Base-by-base conservation (phyloP, 2,888 invertebrate species). In the Drosophila histrio region DNA sequence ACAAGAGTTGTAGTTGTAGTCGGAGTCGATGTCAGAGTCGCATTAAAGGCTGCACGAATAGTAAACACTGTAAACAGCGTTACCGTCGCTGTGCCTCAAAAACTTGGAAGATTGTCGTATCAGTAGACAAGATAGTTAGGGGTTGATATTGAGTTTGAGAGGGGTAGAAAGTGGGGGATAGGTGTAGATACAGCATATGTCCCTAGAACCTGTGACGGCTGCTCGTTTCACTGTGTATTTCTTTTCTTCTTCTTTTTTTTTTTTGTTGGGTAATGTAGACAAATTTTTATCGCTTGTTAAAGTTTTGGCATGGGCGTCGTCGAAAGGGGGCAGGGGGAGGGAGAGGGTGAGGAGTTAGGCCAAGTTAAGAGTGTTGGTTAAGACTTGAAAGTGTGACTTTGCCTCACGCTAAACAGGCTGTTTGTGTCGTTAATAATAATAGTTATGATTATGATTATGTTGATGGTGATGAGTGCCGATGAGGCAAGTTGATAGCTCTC, bases 211-310 rank as follows among this genome's bases (percentile, higher is more conserved):
- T 79, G 77, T 66, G 69, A 70, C 67, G 62, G 52, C 63, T 61
- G 58, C 72, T 60, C 50, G 24, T 32, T 47, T 43, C 17, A 34
- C 28, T 34, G 44, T 43, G 5, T 21, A 7, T 32, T 19, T 28
- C 1, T 17, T 28, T 11, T n/a, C 41, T 13, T 8, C 3, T 41
- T 8, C 26, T 26, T 3, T 22, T 21, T 9, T 36, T n/a, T 49
- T 64, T 38, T 64, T 41, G 22, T 15, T 5, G 52, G 62, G 70
- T 85, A 82, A 82, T 85, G 77, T 82, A 77, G 79, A 82, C 82
- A 82, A 82, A 82, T 82, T 82, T 85, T 82, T 82, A 85, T 82
- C 85, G 79, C 82, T 75, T 72, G 86, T 72, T 71, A 82, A 82
- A 85, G 68, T 82, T 85, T 65, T 21, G 53, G 54, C 47, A 24